Base-by-base conservation (phyloP, 1,140 invertebrate species). In the Psilanteris sp. region DNA sequence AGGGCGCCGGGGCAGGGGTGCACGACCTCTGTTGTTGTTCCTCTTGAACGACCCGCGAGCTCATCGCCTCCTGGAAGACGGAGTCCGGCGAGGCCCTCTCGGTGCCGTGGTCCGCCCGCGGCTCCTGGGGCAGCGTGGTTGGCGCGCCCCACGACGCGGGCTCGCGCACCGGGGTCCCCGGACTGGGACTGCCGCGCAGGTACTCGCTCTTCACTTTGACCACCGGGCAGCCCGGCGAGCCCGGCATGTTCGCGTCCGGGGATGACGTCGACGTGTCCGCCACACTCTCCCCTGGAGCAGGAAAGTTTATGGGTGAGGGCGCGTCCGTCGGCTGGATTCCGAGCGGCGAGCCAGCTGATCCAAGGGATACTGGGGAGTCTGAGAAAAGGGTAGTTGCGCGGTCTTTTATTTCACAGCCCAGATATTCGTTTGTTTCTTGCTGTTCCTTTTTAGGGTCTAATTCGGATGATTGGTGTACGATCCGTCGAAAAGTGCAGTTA, bases 261-360 rank as follows among this genome's bases (percentile, higher is more conserved):
- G 94, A 96, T 80, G 94, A 95, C 81, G 94, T 95, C 88, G 94
- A 95, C 81, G 95, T 95, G 88, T 96, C 95, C 82, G 94, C 94
- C 89, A 95, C 93, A 86, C 94, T 96, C 91, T 95, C 95, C 88
- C 93, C 93, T 94, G 91, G 82, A 84, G 86, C 84, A 86, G 85
- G 83, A 87, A 88, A 88, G 81, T 87, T 88, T 85, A 88, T 83
- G 70, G 87, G 87, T 86, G 87, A 87, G 79, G 87, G 84, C 70
- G 84, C 83, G 76, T 87, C 86, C 83, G 86, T 78, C 79, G 83
- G 79, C 81, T 83, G 85, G 75, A 85, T 81, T 77, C 84, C 85
- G 71, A 85, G 81, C 76, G 87, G 85, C 79, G 87, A 88, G 79
- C 83, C 85, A 80, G 85, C 85, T 83, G 86, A 88, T 86, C 86